These are phyloP conservation scores for Danio albolineatus DNA, from an alignment of 2,797 vertebrate species.

Conservation along the genomic window DNA sequence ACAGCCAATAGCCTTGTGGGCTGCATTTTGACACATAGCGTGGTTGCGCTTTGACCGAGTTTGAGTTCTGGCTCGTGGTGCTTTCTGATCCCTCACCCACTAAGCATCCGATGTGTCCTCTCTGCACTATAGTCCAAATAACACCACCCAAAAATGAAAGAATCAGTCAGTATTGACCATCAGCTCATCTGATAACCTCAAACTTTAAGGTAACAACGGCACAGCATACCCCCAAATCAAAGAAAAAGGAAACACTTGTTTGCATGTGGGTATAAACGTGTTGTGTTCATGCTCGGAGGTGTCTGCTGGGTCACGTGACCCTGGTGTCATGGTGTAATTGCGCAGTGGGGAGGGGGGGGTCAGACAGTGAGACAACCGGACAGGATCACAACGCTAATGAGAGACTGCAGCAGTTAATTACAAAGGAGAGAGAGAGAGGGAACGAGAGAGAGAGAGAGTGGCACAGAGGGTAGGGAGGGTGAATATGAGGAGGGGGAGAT, in stretches of 20 bases:
- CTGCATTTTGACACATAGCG: slow-evolving; percentile 10
- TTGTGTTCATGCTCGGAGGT: slow-evolving; percentile 47
- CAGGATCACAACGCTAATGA: slow-evolving; percentile 63
- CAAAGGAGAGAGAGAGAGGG: slow-evolving; percentile 52
- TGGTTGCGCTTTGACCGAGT: background rate
- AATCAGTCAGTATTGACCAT: background rate
- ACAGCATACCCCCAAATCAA: background rate
- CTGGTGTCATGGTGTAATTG: slow-evolving; percentile 63
- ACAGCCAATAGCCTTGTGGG: background rate
- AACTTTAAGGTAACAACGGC: background rate
- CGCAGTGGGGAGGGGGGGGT: slow-evolving; percentile 54
- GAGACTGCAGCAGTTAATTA: slow-evolving; percentile 66
- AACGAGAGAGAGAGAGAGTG: slow-evolving; percentile 43
- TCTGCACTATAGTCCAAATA: slow-evolving; percentile 1
- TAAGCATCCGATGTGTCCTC: background rate
- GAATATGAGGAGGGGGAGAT: slow-evolving; percentile 38
- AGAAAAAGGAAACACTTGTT: slow-evolving; percentile 41
- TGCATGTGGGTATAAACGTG: slow-evolving; percentile 28
- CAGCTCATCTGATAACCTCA: background rate
- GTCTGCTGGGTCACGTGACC: slow-evolving; percentile 51
- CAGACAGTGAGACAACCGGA: slow-evolving; percentile 61
- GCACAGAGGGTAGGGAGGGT: slow-evolving; percentile 52
- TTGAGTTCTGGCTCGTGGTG: background rate
- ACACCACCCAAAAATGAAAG: background rate
- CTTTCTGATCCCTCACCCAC: background rate